Evolutionary conservation across 2,113 vertebrate species (phyloP), one percentile per base, ranked within the genome.

Genomic region (Anarrhichthys ocellatus): DNA sequence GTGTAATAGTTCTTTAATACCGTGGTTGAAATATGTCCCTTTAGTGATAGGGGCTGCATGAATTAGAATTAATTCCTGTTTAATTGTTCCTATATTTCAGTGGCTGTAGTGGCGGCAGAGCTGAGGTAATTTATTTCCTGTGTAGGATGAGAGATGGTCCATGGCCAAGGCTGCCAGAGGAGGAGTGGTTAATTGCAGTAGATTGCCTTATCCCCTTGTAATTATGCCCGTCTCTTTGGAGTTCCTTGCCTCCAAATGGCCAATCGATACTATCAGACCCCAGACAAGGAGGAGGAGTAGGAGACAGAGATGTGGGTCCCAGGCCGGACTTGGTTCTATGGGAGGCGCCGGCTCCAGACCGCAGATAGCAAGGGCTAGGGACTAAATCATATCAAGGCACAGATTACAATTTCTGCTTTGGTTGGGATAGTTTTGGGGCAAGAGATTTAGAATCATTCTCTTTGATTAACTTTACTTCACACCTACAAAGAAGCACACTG

Each of bases 31-130:
- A 95, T 95, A 94, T 95, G 95, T 95, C 94, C 95, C 94, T 95
- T 95, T 95, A 95, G 94, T 95, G 95, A 95, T 93, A 92, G 58
- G 94, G 94, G 92, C 90, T 93, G 94, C 95, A 96, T 96, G 95
- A 96, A 96, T 97, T 96, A 95, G 94, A 94, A 96, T 96, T 95
- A 96, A 97, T 96, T 96, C 95, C 94, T 96, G 93, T 96, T 96
- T 96, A 97, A 96, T 97, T 97, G 96, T 97, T 96, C 96, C 94
- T 95, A 95, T 96, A 96, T 96, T 96, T 97, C 96, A 97, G 91
- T 93, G 92, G 93, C 90, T 86, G 92, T 93, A 90, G 93, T 76
- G 83, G 81, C 38, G 29, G 84, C 15, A 59, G 4, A 73, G 73
- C 82, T 72, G 81, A 75, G 78, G 92, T 96, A 94, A 97, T 97